Conservation (phyloP, 2,888 invertebrate species). For the Rapana venosa region DNA sequence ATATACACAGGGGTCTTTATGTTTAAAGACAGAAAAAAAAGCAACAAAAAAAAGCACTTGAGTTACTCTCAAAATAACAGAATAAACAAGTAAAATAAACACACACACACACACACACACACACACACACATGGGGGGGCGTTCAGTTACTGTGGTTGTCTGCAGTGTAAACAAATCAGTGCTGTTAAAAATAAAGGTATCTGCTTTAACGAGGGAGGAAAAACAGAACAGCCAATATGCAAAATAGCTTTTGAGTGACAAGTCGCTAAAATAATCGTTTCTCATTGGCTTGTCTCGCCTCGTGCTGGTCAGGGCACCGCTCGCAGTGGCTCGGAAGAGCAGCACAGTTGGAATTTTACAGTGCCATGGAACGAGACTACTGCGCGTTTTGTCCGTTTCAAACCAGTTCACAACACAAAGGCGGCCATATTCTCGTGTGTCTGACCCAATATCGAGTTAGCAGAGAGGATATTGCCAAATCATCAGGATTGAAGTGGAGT, state of each 20-base stretch:
- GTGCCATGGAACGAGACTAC: constrained; percentile 58
- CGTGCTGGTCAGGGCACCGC: constrained; percentile 36
- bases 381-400: constrained; percentile 55
- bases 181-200: constrained; percentile 26
- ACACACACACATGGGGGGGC: background rate
- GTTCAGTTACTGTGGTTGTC: background rate
- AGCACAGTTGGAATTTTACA: constrained; percentile 52
- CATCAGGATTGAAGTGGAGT: background rate
- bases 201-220: constrained; percentile 51
- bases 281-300: constrained; percentile 35
- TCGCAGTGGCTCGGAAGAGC: constrained; percentile 32
- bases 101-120: background rate
- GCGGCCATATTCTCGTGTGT: constrained; percentile 58
- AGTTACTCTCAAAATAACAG: too few relatives aligned
- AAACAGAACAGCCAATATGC: constrained; percentile 54
- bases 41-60: too few relatives aligned
- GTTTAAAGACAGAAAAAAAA: too few relatives aligned
- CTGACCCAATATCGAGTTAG: background rate
- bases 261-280: constrained; percentile 29
- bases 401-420: constrained; percentile 62
- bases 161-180: background rate
- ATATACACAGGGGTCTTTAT: too few relatives aligned
- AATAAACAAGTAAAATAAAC: background rate
- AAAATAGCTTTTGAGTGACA: constrained; percentile 49
- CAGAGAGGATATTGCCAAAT: background rate